phyloP scores from a whole-genome alignment of 2,888 invertebrate genomes.

The Mimachlamys varia region DNA sequence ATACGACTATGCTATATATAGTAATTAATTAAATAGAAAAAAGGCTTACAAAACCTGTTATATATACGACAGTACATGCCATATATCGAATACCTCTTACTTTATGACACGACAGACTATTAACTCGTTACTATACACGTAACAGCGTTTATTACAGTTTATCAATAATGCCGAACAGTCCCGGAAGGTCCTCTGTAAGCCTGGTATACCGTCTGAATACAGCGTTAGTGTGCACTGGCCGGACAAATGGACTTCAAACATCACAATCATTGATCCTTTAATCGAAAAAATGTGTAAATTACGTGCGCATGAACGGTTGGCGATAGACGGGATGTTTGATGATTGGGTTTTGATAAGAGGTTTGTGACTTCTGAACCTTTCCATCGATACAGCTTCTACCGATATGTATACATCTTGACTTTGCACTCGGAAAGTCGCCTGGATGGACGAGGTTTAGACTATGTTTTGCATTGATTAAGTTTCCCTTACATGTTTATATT shows the following conservation, averaged over 20 bases:
- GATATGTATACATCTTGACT: neutral
- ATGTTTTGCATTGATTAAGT: neutral
- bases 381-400: neutral
- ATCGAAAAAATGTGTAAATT: constrained; percentile 34
- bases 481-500: neutral
- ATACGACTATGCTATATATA: neutral
- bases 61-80: neutral
- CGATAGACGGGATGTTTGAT: neutral
- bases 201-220: neutral
- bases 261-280: neutral
- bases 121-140: neutral
- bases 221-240: constrained; percentile 1
- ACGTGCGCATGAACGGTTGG: neutral
- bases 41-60: neutral
- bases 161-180: neutral
- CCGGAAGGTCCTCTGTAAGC: neutral
- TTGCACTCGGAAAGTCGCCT: neutral
- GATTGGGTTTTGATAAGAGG: constrained; percentile 28
- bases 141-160: neutral
- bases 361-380: neutral
- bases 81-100: neutral
- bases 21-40: neutral
- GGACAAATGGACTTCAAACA: neutral
- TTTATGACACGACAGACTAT: neutral
- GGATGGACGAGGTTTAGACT: neutral